A percentile compares a stretch with the other conserved stretches of the same genome.
phyloP scores from a whole-genome alignment of 2,797 vertebrate genomes.

The Sylvilagus floridanus region DNA sequence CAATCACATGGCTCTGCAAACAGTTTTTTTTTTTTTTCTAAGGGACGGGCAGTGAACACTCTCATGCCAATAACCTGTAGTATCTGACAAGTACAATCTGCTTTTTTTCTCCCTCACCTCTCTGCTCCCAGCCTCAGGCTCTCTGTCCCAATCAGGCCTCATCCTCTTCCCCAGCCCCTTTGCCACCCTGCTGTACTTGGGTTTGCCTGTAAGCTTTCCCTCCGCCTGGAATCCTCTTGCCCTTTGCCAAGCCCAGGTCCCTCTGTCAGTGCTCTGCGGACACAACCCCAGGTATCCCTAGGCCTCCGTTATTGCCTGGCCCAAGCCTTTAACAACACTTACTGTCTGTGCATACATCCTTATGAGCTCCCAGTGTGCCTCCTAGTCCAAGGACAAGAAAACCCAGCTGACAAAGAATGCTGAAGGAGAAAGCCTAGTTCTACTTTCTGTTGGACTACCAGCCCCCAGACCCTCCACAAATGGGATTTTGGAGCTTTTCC shows the following conservation, averaged over 20 bases:
- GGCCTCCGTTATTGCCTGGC: not conserved
- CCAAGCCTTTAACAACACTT: not conserved
- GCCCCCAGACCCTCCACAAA: not conserved
- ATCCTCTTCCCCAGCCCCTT: not conserved
- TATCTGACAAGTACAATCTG: constrained; percentile 56
- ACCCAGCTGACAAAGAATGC: not conserved
- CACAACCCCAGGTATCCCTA: constrained; percentile 10
- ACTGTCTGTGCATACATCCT: not conserved
- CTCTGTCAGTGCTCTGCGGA: constrained; percentile 20
- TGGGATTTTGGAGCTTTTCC: not conserved
- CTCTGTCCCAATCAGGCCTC: constrained; percentile 25
- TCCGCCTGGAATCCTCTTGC: constrained; percentile 32
- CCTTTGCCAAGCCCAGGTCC: constrained; percentile 33
- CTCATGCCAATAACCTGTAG: not conserved
- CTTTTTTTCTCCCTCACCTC: not conserved
- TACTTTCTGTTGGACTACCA: not conserved
- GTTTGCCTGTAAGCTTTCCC: constrained; percentile 27
- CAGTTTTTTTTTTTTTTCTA: not conserved
- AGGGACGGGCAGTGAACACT: constrained; percentile 32
- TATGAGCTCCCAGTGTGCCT: not conserved
- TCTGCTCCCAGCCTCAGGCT: not conserved
- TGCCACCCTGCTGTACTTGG: not conserved
- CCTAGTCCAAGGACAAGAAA: constrained; percentile 20
- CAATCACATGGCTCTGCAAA: constrained; percentile 19
- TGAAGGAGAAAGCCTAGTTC: constrained; percentile 1